phyloP scores from a whole-genome alignment of 1,140 invertebrate genomes.

The Teleopsis dalmanni region DNA sequence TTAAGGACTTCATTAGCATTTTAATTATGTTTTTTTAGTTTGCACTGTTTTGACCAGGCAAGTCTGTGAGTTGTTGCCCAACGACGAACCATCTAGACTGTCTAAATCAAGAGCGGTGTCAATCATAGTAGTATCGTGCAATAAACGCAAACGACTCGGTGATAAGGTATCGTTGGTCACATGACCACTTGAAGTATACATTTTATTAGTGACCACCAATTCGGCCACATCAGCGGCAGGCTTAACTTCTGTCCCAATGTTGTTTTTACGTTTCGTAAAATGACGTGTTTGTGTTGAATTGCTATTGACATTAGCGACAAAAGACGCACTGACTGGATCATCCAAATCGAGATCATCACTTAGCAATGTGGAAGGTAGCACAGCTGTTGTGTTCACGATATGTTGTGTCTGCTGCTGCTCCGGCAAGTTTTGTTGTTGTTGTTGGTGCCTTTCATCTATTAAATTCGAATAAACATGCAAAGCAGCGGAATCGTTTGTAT shows the following conservation, averaged over 20 bases:
- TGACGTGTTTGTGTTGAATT: conserved; percentile 4
- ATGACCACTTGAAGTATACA: not conserved
- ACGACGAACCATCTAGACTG: conserved; percentile 52
- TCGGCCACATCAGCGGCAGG: no score
- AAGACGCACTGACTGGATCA: conserved; percentile 38
- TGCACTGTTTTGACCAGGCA: conserved; percentile 38
- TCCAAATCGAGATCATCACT: conserved; percentile 42
- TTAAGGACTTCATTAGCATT: no score
- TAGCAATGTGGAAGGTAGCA: conserved; percentile 32
- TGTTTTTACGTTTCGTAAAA: conserved; percentile 7
- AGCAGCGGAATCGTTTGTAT: conserved; percentile 15
- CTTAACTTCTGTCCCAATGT: not conserved
- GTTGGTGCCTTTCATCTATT: conserved; percentile 24
- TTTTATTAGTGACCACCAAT: no score
- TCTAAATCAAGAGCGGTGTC: conserved; percentile 78
- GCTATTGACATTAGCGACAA: conserved; percentile 19
- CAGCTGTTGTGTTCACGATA: not conserved
- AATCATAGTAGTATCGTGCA: conserved; percentile 80
- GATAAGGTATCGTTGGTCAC: conserved; percentile 9
- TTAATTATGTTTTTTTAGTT: no score
- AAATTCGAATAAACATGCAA: conserved; percentile 42
- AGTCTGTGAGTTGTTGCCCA: conserved; percentile 39
- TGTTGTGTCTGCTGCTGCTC: conserved; percentile 13
- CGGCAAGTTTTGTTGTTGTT: conserved; percentile 13
- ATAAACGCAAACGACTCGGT: conserved; percentile 59